These are phyloP conservation scores for Dipodomys stephensi DNA, from an alignment of 2,113 vertebrate species.

Conservation along the genomic window DNA sequence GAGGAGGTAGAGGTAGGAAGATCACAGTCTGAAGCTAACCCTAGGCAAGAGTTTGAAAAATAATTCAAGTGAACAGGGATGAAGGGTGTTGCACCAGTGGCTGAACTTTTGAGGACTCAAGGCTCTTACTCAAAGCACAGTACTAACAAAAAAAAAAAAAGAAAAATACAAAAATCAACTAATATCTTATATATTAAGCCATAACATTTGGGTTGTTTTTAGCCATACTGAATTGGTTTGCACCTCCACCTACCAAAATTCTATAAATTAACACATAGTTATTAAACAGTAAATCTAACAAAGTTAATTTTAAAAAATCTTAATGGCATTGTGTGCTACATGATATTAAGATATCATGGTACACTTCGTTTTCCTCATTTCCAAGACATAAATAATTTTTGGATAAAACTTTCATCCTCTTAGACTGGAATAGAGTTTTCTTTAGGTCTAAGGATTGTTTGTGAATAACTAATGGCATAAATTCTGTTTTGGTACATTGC, in stretches of 20 bases:
- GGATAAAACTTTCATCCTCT: not conserved
- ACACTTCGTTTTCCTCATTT: not conserved
- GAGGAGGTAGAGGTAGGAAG: too few relatives aligned
- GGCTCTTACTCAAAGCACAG: too few relatives aligned
- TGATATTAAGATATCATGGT: not conserved
- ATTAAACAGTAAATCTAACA: not conserved
- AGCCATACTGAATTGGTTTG: not conserved
- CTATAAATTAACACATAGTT: not conserved
- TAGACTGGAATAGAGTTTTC: not conserved
- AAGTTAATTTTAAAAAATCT: not conserved
- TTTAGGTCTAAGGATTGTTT: not conserved
- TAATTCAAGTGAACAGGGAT: too few relatives aligned
- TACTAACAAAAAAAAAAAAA: too few relatives aligned
- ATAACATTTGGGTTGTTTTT: not conserved
- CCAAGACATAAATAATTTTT: not conserved
- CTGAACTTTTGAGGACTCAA: too few relatives aligned
- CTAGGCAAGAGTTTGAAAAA: too few relatives aligned
- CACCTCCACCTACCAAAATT: not conserved
- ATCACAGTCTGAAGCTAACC: too few relatives aligned
- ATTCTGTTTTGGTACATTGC: not conserved
- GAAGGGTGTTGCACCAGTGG: too few relatives aligned
- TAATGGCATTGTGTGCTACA: not conserved
- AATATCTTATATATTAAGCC: not conserved
- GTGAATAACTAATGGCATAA: not conserved
- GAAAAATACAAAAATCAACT: slow-evolving; percentile 1